Conservation (phyloP, 1,140 invertebrate genomes). For the Aplysia californica region DNA sequence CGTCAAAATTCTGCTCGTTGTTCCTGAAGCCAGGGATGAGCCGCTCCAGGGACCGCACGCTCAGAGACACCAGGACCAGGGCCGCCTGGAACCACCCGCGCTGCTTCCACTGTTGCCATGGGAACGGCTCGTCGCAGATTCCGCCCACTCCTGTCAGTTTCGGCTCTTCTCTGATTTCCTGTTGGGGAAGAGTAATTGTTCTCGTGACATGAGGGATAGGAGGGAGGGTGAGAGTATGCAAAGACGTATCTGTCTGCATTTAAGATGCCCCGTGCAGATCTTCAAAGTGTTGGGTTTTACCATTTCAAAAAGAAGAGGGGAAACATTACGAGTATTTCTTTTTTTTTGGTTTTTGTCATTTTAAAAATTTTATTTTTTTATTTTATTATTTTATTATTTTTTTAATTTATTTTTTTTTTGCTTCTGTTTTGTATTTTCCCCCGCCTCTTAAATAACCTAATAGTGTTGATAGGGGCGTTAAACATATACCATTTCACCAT, state of each 20-base stretch:
- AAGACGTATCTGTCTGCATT: not conserved
- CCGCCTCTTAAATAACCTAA: too few relatives aligned
- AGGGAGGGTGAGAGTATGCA: not conserved
- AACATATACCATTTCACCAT: too few relatives aligned
- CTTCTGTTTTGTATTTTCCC: not conserved
- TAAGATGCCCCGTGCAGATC: not conserved
- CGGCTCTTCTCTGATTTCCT: conserved; percentile 43
- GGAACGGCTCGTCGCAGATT: conserved; percentile 51
- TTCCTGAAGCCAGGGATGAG: conserved; percentile 59
- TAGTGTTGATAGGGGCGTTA: too few relatives aligned
- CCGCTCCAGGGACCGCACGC: conserved; percentile 51
- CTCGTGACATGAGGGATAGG: conserved; percentile 8
- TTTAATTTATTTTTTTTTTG: not conserved
- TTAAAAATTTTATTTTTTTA: not conserved
- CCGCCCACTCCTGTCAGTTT: conserved; percentile 57
- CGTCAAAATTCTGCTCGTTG: conserved; percentile 54
- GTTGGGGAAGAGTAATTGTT: too few relatives aligned
- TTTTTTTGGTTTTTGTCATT: not conserved
- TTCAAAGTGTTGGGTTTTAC: not conserved
- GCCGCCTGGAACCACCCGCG: conserved; percentile 59
- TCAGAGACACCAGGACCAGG: conserved; percentile 50
- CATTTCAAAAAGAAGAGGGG: not conserved
- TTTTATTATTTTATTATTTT: not conserved
- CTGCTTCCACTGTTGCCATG: conserved; percentile 56
- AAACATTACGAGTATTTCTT: not conserved